Evolutionary conservation across 2,113 vertebrate species (phyloP).

Genomic region (Mohoua ochrocephala): DNA sequence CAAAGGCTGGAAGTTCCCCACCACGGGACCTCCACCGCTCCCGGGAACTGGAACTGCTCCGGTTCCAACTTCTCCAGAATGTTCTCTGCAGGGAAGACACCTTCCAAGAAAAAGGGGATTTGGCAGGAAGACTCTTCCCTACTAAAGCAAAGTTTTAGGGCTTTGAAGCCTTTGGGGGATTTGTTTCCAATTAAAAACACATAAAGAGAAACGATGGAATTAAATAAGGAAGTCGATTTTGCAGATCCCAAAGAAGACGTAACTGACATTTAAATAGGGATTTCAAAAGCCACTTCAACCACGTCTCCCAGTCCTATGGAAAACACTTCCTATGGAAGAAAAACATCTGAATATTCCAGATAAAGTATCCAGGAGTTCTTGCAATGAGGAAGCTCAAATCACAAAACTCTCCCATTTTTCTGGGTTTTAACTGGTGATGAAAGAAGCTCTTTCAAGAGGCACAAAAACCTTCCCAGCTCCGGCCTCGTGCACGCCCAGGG

Average conservation of each 20-base stretch:
- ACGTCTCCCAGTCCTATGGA: not conserved
- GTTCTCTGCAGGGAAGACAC: not conserved
- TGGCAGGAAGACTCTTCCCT: not conserved
- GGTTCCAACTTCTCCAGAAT: not conserved
- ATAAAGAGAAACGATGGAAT: not conserved
- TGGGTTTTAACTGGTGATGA: not conserved
- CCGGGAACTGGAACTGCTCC: not conserved
- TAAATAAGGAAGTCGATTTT: constrained; percentile 42
- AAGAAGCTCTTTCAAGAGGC: constrained; percentile 39
- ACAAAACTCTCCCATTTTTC: constrained; percentile 29
- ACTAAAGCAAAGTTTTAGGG: not conserved
- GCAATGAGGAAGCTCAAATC: constrained; percentile 53
- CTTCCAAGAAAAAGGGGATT: not conserved
- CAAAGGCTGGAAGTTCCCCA: not conserved
- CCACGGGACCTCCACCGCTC: accelerated
- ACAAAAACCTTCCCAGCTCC: constrained; percentile 7
- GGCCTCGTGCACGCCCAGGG: not conserved
- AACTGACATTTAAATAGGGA: not conserved
- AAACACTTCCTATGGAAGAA: not conserved
- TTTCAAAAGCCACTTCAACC: constrained; percentile 27
- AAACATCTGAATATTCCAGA: constrained; percentile 32
- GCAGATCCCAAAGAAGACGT: constrained; percentile 49
- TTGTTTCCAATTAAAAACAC: not conserved
- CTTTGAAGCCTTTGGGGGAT: not conserved
- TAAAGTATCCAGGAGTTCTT: constrained; percentile 40